A percentile compares a stretch with the other conserved stretches of the same genome.
Evolutionary conservation across 2,113 vertebrate genomes (phyloP).

Genomic region (Pardalotus punctatus): DNA sequence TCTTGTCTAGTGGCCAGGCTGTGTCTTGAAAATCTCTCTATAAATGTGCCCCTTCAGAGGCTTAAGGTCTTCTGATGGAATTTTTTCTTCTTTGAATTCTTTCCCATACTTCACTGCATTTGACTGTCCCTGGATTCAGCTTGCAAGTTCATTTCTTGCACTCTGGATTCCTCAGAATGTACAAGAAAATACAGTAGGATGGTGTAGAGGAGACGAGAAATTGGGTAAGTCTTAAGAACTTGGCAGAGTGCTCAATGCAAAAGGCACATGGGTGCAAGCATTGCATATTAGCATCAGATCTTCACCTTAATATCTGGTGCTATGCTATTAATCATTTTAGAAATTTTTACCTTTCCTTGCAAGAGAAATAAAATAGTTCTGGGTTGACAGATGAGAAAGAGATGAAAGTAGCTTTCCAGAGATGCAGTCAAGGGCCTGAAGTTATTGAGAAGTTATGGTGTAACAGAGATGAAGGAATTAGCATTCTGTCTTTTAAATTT

Average conservation of each 20-base stretch:
- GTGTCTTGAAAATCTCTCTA: background rate
- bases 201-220: background rate
- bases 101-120: background rate
- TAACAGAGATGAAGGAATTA: background rate
- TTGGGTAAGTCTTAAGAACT: background rate
- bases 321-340: background rate
- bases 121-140: background rate
- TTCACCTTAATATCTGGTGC: background rate
- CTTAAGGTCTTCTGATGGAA: background rate
- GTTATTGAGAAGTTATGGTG: background rate
- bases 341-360: background rate
- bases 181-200: background rate
- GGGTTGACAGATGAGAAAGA: background rate
- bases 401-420: background rate
- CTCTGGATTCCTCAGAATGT: background rate
- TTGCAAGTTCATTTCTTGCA: background rate
- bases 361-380: background rate
- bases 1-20: conserved; percentile 5
- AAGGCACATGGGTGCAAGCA: background rate
- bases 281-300: background rate
- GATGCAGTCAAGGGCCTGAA: background rate
- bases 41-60: background rate
- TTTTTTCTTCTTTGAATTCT: background rate
- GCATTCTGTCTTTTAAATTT: background rate
- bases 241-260: background rate